Evolutionary conservation across 2,113 vertebrate species (phyloP).

Genomic region (Gambusia affinis): DNA sequence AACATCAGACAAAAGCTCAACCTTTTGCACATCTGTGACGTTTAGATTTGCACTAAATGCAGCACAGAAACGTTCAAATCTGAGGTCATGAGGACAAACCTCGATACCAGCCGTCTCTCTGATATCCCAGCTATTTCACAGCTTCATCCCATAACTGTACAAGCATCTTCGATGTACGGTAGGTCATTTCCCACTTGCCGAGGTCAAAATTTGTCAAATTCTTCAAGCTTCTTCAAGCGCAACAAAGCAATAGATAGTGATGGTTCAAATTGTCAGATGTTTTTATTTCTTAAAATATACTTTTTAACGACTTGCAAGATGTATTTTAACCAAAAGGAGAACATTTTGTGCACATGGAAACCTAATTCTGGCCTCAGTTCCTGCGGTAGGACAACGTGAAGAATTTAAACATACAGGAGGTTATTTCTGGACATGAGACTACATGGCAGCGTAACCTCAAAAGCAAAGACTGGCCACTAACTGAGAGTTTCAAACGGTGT

Average conservation of each 20-base stretch:
- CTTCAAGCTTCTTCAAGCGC: neutral
- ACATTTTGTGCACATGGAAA: slow-evolving; percentile 11
- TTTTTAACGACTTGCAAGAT: neutral
- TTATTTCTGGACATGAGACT: slow-evolving; percentile 51
- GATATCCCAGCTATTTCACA: neutral
- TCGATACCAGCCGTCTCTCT: neutral
- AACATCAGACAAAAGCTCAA: slow-evolving; percentile 12
- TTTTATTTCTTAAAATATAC: neutral
- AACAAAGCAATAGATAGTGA: neutral
- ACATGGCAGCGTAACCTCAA: slow-evolving; percentile 47
- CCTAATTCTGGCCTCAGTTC: slow-evolving; percentile 14
- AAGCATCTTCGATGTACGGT: too few relatives aligned
- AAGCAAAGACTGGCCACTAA: neutral
- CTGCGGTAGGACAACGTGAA: slow-evolving; percentile 16
- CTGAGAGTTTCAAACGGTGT: slow-evolving; percentile 23
- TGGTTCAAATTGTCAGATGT: neutral
- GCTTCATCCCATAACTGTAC: too few relatives aligned
- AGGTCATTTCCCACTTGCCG: neutral
- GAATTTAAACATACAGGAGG: neutral
- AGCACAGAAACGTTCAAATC: neutral
- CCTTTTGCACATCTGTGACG: neutral
- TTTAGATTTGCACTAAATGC: slow-evolving; percentile 2
- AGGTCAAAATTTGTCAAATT: neutral
- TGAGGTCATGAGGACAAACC: neutral
- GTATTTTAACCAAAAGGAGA: slow-evolving; percentile 8